Conservation (phyloP, 2,888 invertebrate genomes). For the Biston betularia region DNA sequence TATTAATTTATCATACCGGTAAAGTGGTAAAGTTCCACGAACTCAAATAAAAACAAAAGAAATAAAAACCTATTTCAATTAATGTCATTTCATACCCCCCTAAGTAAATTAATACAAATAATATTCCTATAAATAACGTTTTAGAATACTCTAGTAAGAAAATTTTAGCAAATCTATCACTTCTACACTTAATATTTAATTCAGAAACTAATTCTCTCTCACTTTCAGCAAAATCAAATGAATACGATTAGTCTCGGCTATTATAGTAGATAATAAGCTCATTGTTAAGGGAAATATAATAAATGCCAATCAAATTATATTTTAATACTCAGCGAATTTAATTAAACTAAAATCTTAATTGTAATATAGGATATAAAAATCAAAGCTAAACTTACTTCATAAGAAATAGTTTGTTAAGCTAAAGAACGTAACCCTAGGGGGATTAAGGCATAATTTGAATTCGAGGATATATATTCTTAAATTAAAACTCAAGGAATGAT, state of each 20-base stretch:
- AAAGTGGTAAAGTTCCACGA: constrained; percentile 89
- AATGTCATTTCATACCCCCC: constrained; percentile 78
- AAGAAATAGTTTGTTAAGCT: constrained; percentile 92
- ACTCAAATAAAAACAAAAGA: constrained; percentile 88
- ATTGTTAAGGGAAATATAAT: constrained; percentile 84
- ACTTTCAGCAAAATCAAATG: constrained; percentile 93
- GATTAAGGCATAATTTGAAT: constrained; percentile 90
- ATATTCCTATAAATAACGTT: constrained; percentile 89
- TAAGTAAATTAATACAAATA: constrained; percentile 87
- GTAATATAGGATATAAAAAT: constrained; percentile 87
- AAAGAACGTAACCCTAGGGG: constrained; percentile 89
- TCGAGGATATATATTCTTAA: constrained; percentile 88
- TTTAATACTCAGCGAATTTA: constrained; percentile 80
- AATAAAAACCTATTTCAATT: constrained; percentile 80
- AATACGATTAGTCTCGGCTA: constrained; percentile 91
- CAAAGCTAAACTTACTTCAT: constrained; percentile 90
- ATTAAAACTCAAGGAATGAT: constrained; percentile 87
- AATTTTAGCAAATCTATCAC: constrained; percentile 90
- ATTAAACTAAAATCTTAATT: constrained; percentile 84
- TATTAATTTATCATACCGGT: constrained; percentile 92
- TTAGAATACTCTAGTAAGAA: constrained; percentile 90
- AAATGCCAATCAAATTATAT: constrained; percentile 83
- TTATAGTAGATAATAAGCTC: constrained; percentile 86
- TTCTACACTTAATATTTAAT: constrained; percentile 92
- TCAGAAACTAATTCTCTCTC: constrained; percentile 93